Base-by-base conservation (phyloP, 2,888 invertebrate species). In the Lydus trimaculatus region DNA sequence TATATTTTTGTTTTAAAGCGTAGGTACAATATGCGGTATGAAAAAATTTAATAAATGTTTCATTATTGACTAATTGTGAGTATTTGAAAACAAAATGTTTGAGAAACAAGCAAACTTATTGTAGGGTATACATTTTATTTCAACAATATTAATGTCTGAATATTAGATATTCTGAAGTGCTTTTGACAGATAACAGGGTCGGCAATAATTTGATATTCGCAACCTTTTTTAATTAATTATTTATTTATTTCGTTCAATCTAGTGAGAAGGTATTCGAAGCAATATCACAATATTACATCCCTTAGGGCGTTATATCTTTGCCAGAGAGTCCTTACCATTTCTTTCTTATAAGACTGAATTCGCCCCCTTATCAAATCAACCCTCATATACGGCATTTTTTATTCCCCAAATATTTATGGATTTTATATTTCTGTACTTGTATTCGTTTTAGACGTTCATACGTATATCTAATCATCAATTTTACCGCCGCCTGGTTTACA, bases 341-440 rank as follows among this genome's bases (percentile, higher is more conserved):
- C 28, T 56, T 63, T 66, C 66, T 36, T 36, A 36, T 15, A 36
- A 1, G 2, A 15, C 36, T 36, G 15, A 58, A 56, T 33, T 66
- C 63, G 43, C 56, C 63, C 66, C 48, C 15, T 43, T 43, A 17
- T 17, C n/a, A 5, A n/a, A 17, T 43, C 43, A n/a, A 43, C 43
- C 43, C 43, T 43, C 43, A n/a, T 17, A 43, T 17, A 43, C 43
- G 17, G 5, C 43, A n/a, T 43, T n/a, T 43, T n/a, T 7, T 43
- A 17, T 43, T 17, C 43, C 62, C 62, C n/a, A 59, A 64, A 66
- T 67, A 70, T 72, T 72, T 72, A 70, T 72, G 76, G 76, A 76
- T 76, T 76, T 76, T 76, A 75, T 75, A 75, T 76, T 76, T 76
- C 73, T 73, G 74, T 76, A 73, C 72, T 75, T 73, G 74, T 73